These are phyloP conservation scores for Athene cunicularia DNA, from an alignment of 2,113 vertebrate genomes.

Conservation along the genomic window DNA sequence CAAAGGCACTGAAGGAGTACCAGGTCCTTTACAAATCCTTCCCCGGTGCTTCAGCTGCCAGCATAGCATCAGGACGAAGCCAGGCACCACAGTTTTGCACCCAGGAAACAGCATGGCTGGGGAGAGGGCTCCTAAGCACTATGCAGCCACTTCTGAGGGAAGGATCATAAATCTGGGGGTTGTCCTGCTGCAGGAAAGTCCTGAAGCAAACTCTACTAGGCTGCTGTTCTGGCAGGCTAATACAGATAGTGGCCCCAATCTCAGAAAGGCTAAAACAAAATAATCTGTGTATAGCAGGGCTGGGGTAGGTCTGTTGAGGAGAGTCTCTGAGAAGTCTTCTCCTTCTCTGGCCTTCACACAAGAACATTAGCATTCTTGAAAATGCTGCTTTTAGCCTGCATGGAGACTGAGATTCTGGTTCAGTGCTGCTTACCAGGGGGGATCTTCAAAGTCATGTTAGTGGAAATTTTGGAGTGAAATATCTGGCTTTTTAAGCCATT, in stretches of 20 bases:
- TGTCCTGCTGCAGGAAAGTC: not conserved
- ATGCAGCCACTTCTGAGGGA: not conserved
- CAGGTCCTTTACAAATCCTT: not conserved
- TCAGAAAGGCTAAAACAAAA: not conserved
- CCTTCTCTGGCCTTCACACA: not conserved
- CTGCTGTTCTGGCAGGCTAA: not conserved
- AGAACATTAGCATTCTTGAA: not conserved
- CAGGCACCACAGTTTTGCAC: not conserved
- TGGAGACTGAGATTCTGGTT: not conserved
- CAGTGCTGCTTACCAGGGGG: not conserved
- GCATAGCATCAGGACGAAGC: rapidly evolving
- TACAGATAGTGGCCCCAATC: rapidly evolving
- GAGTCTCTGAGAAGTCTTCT: not conserved
- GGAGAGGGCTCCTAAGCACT: not conserved
- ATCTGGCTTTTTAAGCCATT: not conserved
- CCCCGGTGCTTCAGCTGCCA: not conserved
- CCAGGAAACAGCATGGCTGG: not conserved
- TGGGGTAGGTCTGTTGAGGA: not conserved
- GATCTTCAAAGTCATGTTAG: not conserved
- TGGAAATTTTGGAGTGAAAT: not conserved
- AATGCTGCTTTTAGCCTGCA: not conserved
- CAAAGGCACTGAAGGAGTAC: not conserved
- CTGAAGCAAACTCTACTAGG: not conserved
- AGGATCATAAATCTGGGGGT: not conserved
- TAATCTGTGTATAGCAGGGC: not conserved